phyloP scores from a whole-genome alignment of 2,888 invertebrate genomes.

The Tolmerus cingulatus region DNA sequence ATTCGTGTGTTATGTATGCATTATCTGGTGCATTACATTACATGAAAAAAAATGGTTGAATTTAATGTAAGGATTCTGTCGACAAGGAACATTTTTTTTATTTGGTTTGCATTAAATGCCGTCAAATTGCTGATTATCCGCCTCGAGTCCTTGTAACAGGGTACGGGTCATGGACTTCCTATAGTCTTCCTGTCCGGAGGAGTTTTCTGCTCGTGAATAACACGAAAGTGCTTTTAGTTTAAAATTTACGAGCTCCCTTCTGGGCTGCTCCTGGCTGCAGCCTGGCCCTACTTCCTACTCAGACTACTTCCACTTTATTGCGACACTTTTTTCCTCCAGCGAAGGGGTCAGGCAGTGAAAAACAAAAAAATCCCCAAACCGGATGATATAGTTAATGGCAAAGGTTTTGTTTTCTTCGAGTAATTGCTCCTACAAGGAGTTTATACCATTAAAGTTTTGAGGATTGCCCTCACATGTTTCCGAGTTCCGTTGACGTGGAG shows the following conservation, averaged over 20 bases:
- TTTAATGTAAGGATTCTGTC: background rate
- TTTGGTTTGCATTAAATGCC: background rate
- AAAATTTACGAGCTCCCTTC: constrained; percentile 7
- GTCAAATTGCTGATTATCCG: constrained; percentile 3
- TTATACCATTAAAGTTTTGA: background rate
- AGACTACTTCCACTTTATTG: background rate
- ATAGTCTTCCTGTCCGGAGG: background rate
- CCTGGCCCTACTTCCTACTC: background rate
- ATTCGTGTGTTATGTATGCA: background rate
- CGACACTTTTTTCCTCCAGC: background rate
- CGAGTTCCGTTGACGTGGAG: background rate
- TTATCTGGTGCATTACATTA: background rate
- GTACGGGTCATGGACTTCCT: background rate
- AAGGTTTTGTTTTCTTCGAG: background rate
- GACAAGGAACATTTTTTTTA: background rate
- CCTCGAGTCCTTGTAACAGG: background rate
- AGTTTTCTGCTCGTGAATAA: background rate
- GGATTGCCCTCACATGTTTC: background rate
- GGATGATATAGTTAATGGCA: constrained; percentile 9
- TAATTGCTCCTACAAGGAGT: background rate
- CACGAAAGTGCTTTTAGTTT: constrained; percentile 15
- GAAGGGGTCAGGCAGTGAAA: background rate
- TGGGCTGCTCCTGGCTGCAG: background rate
- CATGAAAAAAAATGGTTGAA: background rate
- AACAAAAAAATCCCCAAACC: background rate